Base-by-base conservation (phyloP, 2,888 invertebrate species). In the Melanostoma scalare region DNA sequence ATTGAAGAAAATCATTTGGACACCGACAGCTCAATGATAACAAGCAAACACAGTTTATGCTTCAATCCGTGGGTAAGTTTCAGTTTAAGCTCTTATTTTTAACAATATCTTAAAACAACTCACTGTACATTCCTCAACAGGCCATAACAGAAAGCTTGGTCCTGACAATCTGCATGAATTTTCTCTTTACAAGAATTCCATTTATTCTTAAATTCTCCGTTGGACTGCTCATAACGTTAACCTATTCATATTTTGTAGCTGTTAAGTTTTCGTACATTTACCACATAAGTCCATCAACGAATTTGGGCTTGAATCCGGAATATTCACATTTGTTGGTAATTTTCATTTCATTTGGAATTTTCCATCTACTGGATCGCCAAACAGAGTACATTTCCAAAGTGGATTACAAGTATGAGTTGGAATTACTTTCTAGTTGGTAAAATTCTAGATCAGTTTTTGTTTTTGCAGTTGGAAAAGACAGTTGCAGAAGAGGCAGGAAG, bases 321-420 rank as follows among this genome's bases (percentile, higher is more conserved):
- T 89, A 95, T 36, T 94, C 96, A 0, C 97, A 97, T 88, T 93
- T 96, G 4, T 91, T 97, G 74, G 94, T 94, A 52, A 93, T 97
- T 3, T 89, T 94, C 0, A 95, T 96, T 81, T 93, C 97, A 38
- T 94, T 95, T 10, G 90, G 96, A 38, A 95, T 96, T 0, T 92
- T 98, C 30, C 96, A 97, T 89, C 93, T 96, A 86, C 94, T 97
- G 86, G 97, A 98, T 90, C 93, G 98, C 87, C 97, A 97, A 90
- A 95, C 96, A 35, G 98, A 98, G 89, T 97, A 96, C 87, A 95
- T 97, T 88, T 96, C 96, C 87, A 94, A 98, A 87, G 92, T 98
- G 86, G 98, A 98, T 89, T 96, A 96, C 88, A 92, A 95, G 86
- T 94, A 92, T 50, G 63, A 93, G 89, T 89, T 48, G 38, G 52